phyloP scores from a whole-genome alignment of 2,888 invertebrate species.

The Apotomis betuletana region DNA sequence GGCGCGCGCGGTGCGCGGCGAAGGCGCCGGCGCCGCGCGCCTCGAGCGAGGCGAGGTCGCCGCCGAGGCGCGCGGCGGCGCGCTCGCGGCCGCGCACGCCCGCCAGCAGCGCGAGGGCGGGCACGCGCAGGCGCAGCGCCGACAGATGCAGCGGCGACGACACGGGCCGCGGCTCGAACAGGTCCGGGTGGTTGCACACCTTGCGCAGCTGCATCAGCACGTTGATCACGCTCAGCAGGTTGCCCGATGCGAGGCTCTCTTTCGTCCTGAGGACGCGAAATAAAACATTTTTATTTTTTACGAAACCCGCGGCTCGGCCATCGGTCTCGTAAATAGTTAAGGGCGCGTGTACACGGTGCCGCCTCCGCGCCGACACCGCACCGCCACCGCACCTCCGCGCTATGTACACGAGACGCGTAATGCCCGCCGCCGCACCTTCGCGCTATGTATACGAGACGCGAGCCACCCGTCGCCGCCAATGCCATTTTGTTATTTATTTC shows the following conservation, averaged over 20 bases:
- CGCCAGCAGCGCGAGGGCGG: conserved; percentile 90
- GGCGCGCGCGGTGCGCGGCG: conserved; percentile 91
- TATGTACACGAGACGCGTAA: no score
- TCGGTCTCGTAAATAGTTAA: no score
- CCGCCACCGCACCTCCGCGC: no score
- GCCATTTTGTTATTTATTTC: no score
- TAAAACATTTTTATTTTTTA: no score
- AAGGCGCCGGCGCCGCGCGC: conserved; percentile 91
- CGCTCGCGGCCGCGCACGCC: conserved; percentile 87
- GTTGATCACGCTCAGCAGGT: conserved; percentile 97
- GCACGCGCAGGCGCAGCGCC: conserved; percentile 87
- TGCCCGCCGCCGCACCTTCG: no score
- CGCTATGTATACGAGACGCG: no score
- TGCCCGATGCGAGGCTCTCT: conserved; percentile 96
- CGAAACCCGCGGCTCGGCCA: no score
- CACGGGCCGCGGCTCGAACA: conserved; percentile 98
- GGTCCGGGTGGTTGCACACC: conserved; percentile 99
- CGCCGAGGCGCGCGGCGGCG: conserved; percentile 88
- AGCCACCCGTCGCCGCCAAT: no score
- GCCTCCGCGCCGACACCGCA: no score
- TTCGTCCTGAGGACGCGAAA: conserved; percentile 87
- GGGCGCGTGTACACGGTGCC: no score
- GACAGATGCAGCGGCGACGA: conserved; percentile 96
- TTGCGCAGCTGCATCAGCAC: conserved; percentile 98
- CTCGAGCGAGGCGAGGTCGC: conserved; percentile 85